Evolutionary conservation across 1,140 invertebrate species (phyloP).

Genomic region (Macrostomum lignano): DNA sequence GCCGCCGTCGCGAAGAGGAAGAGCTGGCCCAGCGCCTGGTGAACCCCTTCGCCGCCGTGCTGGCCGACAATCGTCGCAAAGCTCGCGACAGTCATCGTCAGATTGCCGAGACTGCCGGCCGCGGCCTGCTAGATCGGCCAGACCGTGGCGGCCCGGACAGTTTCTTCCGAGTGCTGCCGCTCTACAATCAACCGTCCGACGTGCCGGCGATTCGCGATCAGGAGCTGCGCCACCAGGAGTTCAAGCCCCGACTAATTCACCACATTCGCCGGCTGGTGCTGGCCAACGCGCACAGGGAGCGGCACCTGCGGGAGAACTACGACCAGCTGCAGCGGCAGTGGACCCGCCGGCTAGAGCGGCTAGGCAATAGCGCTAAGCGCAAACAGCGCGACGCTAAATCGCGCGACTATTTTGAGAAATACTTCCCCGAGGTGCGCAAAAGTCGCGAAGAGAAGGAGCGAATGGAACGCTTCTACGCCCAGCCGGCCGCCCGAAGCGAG

Average conservation of each 20-base stretch:
- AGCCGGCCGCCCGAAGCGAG: too few relatives aligned
- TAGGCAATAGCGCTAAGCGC: slow-evolving; percentile 36
- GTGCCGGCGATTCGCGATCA: slow-evolving; percentile 33
- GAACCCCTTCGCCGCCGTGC: too few relatives aligned
- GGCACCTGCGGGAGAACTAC: slow-evolving; percentile 52
- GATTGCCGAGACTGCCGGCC: too few relatives aligned
- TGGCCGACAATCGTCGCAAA: too few relatives aligned
- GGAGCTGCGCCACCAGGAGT: slow-evolving; percentile 6
- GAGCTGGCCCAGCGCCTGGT: too few relatives aligned
- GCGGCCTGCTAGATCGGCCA: too few relatives aligned
- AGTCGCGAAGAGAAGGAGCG: slow-evolving; percentile 74
- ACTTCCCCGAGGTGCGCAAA: slow-evolving; percentile 76
- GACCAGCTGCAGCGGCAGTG: slow-evolving; percentile 50
- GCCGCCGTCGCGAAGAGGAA: too few relatives aligned
- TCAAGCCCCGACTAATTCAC: slow-evolving; percentile 2
- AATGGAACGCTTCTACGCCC: too few relatives aligned
- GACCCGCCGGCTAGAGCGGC: slow-evolving; percentile 55
- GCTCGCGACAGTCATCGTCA: too few relatives aligned
- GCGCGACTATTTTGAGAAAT: slow-evolving; percentile 80
- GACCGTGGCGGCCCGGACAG: too few relatives aligned
- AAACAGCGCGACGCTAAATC: slow-evolving; percentile 53
- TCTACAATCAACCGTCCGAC: slow-evolving; percentile 84
- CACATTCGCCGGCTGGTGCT: slow-evolving; percentile 5
- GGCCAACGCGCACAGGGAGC: slow-evolving; percentile 28
- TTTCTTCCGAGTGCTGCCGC: too few relatives aligned